Conservation (phyloP, 2,797 vertebrate genomes). For the Liasis olivaceus region DNA sequence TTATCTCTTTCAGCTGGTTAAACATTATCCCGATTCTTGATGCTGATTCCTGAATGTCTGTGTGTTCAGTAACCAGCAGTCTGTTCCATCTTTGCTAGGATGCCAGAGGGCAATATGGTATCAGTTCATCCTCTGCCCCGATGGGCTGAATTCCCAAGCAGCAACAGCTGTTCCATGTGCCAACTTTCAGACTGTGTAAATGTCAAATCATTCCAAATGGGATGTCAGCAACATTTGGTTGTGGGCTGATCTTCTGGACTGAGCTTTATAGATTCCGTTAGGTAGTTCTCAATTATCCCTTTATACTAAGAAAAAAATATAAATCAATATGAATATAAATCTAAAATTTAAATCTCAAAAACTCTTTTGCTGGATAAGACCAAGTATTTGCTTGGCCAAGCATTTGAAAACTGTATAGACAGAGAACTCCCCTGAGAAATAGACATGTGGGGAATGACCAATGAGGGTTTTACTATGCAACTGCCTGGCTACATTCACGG, state of each 20-base stretch:
- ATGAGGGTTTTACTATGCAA: neutral
- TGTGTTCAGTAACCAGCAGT: neutral
- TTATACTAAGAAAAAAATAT: slow-evolving; percentile 67
- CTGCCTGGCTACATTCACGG: neutral
- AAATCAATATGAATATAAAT: neutral
- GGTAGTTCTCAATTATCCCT: slow-evolving; percentile 70
- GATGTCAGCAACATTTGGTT: slow-evolving; percentile 66
- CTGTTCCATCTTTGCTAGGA: neutral
- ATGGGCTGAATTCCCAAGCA: neutral
- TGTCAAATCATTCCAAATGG: rapidly evolving
- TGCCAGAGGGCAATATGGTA: neutral
- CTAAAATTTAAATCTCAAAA: neutral
- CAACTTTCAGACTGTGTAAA: neutral
- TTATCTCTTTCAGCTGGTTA: neutral
- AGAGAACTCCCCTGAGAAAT: neutral
- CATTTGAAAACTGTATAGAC: neutral
- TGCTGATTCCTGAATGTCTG: neutral
- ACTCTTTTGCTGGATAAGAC: neutral
- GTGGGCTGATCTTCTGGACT: slow-evolving; percentile 60
- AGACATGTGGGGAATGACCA: neutral
- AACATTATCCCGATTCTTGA: neutral
- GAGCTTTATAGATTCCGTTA: slow-evolving; percentile 80
- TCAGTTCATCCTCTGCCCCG: neutral
- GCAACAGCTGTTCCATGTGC: neutral
- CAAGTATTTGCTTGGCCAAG: neutral